Conservation (phyloP, 2,888 invertebrate species). For the Caenorhabditis zanzibari region DNA sequence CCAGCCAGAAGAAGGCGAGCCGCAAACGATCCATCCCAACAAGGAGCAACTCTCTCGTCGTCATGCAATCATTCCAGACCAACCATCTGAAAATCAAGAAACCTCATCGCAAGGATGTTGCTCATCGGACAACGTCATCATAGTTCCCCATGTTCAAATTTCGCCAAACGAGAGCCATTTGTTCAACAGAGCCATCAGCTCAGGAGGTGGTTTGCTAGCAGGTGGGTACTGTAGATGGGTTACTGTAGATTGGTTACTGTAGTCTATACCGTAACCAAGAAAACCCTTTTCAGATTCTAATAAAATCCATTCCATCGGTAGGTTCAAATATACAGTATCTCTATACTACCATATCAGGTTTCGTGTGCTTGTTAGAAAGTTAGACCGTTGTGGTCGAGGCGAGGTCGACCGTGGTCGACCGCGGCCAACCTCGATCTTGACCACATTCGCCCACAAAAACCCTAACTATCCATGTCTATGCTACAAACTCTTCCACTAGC, state of each 20-base stretch:
- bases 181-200: constrained; percentile 82
- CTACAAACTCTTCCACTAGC: neutral
- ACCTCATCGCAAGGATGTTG: constrained; percentile 69
- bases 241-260: neutral
- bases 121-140: constrained; percentile 81
- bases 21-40: constrained; percentile 80
- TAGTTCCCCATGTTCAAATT: constrained; percentile 83
- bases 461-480: no score
- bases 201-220: constrained; percentile 82
- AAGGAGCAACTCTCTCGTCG: constrained; percentile 81
- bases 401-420: no score
- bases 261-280: no score
- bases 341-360: neutral
- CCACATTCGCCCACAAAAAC: no score
- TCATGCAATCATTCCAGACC: constrained; percentile 80
- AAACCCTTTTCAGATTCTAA: constrained; percentile 41
- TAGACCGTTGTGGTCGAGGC: no score
- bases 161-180: constrained; percentile 80
- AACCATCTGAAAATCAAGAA: constrained; percentile 61
- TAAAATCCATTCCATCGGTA: constrained; percentile 54
- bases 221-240: constrained; percentile 67
- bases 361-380: no score
- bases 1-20: constrained; percentile 77
- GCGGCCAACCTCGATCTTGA: no score
- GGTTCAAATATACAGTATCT: constrained; percentile 11